Percentiles rank a stretch among this genome's conserved stretches.
Evolutionary conservation across 2,797 vertebrate genomes (phyloP).

Genomic region (Pseudomugil gertrudae): DNA sequence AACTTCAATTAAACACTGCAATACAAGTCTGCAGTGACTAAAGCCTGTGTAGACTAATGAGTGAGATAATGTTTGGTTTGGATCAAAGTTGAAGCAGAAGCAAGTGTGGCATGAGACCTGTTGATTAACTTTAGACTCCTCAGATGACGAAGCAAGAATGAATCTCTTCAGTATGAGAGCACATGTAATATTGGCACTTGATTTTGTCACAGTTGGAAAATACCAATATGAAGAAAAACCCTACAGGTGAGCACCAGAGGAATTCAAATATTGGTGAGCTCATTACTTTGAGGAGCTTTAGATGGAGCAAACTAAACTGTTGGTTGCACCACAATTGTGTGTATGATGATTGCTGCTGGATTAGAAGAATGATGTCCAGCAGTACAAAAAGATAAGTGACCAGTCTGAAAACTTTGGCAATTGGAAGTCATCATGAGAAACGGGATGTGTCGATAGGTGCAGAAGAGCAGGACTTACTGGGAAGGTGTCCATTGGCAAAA

Average conservation of each 20-base stretch:
- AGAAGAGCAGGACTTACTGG: not conserved
- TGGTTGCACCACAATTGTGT: too few relatives aligned
- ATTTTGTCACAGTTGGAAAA: not conserved
- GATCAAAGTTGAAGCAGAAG: not conserved
- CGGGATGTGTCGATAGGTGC: not conserved
- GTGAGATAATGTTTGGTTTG: not conserved
- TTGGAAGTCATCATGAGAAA: not conserved
- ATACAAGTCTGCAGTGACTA: too few relatives aligned
- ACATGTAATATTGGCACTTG: not conserved
- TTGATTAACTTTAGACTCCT: not conserved
- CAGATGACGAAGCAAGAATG: not conserved
- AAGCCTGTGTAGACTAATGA: not conserved
- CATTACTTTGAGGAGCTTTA: not conserved
- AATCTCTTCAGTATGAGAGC: not conserved
- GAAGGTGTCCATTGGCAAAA: not conserved
- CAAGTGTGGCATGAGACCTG: not conserved
- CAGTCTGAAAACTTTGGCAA: not conserved
- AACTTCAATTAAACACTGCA: too few relatives aligned
- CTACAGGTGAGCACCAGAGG: not conserved
- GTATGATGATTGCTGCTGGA: not conserved
- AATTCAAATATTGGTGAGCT: not conserved
- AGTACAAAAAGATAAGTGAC: not conserved
- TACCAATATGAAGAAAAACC: not conserved
- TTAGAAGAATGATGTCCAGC: not conserved
- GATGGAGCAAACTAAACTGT: not conserved